These are phyloP conservation scores for Aplodontia rufa DNA, from an alignment of 2,113 vertebrate species.

Conservation along the genomic window DNA sequence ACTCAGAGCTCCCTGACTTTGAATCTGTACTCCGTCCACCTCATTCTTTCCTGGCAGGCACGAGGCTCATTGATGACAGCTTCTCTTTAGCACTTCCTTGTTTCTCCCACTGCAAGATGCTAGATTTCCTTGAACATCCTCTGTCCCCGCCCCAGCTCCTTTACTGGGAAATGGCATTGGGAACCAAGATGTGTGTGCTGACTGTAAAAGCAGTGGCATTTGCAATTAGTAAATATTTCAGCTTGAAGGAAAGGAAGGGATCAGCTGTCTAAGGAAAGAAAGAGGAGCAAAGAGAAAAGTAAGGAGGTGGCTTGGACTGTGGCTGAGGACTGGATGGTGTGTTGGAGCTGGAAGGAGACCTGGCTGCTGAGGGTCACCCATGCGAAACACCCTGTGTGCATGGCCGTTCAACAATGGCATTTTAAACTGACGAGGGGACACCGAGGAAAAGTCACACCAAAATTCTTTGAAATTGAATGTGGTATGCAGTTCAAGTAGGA, in stretches of 20 bases:
- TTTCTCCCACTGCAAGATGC: not conserved
- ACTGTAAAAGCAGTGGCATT: not conserved
- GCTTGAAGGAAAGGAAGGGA: not conserved
- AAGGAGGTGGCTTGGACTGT: not conserved
- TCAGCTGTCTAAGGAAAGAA: not conserved
- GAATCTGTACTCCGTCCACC: too few relatives aligned
- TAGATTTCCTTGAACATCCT: not conserved
- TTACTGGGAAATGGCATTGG: not conserved
- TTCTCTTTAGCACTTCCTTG: not conserved
- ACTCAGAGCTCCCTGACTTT: too few relatives aligned
- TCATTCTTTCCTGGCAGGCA: too few relatives aligned
- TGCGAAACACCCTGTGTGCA: not conserved
- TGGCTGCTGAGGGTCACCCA: accelerated
- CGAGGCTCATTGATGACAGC: too few relatives aligned
- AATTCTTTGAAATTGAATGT: not conserved
- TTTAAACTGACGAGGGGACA: not conserved
- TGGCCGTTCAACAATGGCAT: not conserved
- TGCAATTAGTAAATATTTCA: not conserved
- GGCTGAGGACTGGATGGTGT: not conserved
- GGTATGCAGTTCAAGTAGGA: not conserved
- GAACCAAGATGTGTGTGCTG: not conserved
- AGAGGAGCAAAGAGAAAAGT: not conserved
- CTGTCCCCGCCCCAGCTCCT: not conserved
- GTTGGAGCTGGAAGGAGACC: not conserved
- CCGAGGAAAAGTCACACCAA: not conserved